These are phyloP conservation scores for Dichetophora obliterata DNA, from an alignment of 2,888 invertebrate genomes.

Conservation along the genomic window DNA sequence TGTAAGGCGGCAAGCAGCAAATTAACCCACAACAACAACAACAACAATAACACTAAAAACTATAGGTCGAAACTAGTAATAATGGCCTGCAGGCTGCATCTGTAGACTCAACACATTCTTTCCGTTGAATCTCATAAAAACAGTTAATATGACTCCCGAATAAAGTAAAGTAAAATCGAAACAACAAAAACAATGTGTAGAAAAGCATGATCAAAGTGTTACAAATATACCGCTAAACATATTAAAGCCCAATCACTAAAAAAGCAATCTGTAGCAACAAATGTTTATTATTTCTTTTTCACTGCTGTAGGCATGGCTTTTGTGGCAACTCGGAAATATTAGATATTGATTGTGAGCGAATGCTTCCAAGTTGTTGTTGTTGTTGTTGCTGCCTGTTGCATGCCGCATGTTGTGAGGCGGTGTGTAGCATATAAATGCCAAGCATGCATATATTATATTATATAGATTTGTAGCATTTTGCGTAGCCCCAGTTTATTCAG, in stretches of 20 bases:
- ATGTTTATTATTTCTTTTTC: not conserved
- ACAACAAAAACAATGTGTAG: not conserved
- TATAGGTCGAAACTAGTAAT: not conserved
- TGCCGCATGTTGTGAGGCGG: not conserved
- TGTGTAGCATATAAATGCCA: slow-evolving; percentile 12
- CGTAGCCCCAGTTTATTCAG: not conserved
- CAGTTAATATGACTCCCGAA: slow-evolving; percentile 29
- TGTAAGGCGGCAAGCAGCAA: not conserved
- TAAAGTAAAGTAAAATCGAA: not conserved
- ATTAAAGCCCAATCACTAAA: slow-evolving; percentile 17
- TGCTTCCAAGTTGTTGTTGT: not conserved
- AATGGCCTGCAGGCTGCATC: not conserved
- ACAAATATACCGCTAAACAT: slow-evolving; percentile 29
- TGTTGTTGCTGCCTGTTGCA: not conserved
- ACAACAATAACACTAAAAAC: not conserved
- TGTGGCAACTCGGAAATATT: slow-evolving; percentile 8
- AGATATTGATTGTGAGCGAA: not conserved
- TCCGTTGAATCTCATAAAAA: not conserved
- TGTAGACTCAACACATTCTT: slow-evolving; percentile 15
- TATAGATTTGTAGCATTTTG: slow-evolving; percentile 18
- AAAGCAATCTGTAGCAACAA: slow-evolving; percentile 5
- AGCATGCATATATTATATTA: slow-evolving; percentile 7
- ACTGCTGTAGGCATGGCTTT: not conserved
- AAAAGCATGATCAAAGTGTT: slow-evolving; percentile 31
- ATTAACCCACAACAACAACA: not conserved